Base-by-base conservation (phyloP, 2,113 vertebrate genomes). In the Neogobius melanostomus region DNA sequence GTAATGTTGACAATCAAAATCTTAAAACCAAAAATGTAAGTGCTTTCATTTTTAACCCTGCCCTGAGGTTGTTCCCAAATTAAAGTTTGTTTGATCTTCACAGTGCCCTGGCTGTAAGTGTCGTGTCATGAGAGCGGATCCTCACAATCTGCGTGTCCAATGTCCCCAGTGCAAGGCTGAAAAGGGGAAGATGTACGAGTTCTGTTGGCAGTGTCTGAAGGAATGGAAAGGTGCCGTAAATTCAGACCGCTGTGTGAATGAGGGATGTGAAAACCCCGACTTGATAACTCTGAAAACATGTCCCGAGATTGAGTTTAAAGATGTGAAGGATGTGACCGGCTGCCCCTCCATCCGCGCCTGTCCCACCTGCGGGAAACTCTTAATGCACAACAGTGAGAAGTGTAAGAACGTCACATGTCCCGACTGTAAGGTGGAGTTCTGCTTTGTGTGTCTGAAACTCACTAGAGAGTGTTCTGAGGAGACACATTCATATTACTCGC, bases 121-220 rank as follows among this genome's bases (percentile, higher is more conserved):
- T 11, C 48, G 10, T 49, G 6, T 49, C 3, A 8, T 49, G 48
- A 49, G 48, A 49, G 6, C 6, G 11, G 10, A 49, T 11, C 48
- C 48, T 11, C 3, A 3, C 9, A 11, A 49, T 11, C 6, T 49
- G 11, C 9, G 48, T 49, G 48, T 49, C 6, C 48, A 11, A 49
- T 49, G 48, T 49, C 48, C 48, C 9, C 48, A 49, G 48, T 49
- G 80, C 60, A 65, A 74, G 7, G 53, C 71, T 6, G 64, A 68
- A 2, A 69, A n/a, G n/a, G 48, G 59, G 15, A 6, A 7, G 11
- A 7, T 3, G 0, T 90, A 68, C 43, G 59, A 59, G 11, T 91
- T 91, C 82, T 91, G 90, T 62, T 92, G 90, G 88, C 86, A 83
- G 67, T 92, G 91, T 75, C n/a, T 71, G 62, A 76, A 46, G 16